phyloP scores from a whole-genome alignment of 2,888 invertebrate species.

The Achlya flavicornis region DNA sequence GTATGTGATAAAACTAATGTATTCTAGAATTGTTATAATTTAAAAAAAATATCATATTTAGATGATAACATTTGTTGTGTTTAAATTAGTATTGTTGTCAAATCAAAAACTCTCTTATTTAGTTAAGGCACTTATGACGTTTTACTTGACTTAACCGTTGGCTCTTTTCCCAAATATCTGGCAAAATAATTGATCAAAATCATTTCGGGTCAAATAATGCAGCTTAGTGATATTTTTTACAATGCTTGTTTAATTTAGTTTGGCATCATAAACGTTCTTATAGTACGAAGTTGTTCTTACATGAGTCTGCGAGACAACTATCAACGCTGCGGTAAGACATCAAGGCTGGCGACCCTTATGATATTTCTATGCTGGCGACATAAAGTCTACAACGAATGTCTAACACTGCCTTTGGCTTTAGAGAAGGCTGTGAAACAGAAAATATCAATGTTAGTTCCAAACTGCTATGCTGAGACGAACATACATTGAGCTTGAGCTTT shows the following conservation, averaged over 20 bases:
- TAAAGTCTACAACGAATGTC: slow-evolving; percentile 4
- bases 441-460: neutral
- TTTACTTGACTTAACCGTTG: too few species aligned
- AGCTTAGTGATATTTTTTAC: too few species aligned
- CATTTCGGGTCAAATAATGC: too few species aligned
- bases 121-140: too few species aligned
- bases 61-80: too few species aligned
- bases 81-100: too few species aligned
- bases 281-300: neutral
- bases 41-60: too few species aligned
- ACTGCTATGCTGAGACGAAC: neutral
- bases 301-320: neutral
- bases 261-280: neutral
- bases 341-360: neutral
- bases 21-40: neutral
- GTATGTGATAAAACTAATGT: neutral
- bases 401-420: neutral
- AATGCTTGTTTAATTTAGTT: neutral
- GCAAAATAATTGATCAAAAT: too few species aligned
- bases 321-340: neutral
- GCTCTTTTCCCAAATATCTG: too few species aligned
- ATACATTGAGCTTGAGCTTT: too few species aligned
- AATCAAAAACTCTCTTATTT: too few species aligned
- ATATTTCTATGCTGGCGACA: too few species aligned
- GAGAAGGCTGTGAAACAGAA: neutral